Conservation (phyloP, 2,888 invertebrate genomes). For the Caenorhabditis wallacei region DNA sequence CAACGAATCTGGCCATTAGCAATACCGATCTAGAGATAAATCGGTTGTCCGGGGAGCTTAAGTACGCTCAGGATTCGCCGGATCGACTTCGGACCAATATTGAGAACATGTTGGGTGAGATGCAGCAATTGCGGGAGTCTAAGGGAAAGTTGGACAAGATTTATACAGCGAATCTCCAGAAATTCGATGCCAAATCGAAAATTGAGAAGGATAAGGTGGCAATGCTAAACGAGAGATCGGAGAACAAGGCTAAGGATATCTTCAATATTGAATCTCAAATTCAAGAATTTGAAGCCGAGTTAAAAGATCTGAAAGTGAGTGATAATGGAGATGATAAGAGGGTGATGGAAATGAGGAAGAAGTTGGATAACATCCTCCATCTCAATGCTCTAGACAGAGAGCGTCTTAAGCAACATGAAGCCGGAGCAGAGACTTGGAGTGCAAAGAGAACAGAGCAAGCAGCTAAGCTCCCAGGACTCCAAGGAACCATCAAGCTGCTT, state of each 20-base stretch:
- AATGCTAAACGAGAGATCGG: background rate
- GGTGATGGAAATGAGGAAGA: conserved; percentile 78
- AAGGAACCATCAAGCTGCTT: background rate
- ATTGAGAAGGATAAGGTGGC: conserved; percentile 1
- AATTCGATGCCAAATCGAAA: background rate
- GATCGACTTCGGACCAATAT: too few species aligned
- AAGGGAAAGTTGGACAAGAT: conserved; percentile 42
- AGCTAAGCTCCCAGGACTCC: background rate
- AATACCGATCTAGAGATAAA: background rate
- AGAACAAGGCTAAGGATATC: background rate
- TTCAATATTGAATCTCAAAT: background rate
- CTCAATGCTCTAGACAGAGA: too few species aligned
- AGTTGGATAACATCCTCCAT: conserved; percentile 74
- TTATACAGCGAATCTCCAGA: background rate
- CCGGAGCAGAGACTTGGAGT: too few species aligned
- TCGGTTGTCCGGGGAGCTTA: too few species aligned
- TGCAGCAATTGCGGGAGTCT: background rate
- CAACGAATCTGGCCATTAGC: too few species aligned
- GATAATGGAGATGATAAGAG: conserved; percentile 44
- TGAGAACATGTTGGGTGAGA: conserved; percentile 3
- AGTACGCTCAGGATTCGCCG: too few species aligned
- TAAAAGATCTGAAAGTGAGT: conserved; percentile 84
- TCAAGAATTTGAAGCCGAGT: conserved; percentile 20
- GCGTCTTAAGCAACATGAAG: too few species aligned
- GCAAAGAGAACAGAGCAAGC: too few species aligned